Percentiles rank a stretch among this genome's conserved stretches.
Evolutionary conservation across 2,113 vertebrate genomes (phyloP).

Genomic region (Cottus gobio): DNA sequence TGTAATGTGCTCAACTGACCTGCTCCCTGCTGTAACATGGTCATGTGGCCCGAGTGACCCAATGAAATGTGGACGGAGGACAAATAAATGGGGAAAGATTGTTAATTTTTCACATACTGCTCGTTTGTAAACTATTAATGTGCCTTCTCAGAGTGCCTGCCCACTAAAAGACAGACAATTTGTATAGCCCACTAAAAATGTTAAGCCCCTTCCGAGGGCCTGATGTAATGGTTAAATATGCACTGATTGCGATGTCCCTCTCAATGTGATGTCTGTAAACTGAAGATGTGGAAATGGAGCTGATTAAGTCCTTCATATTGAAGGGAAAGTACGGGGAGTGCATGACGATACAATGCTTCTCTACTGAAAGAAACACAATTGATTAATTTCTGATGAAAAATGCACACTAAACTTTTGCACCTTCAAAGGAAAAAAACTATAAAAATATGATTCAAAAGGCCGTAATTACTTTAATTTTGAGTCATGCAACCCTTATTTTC

Average conservation of each 20-base stretch:
- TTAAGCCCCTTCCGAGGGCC: conserved; percentile 16
- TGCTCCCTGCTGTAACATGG: conserved; percentile 20
- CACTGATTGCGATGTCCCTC: conserved; percentile 56
- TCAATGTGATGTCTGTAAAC: conserved; percentile 46
- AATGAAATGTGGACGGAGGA: conserved; percentile 18
- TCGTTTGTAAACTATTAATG: conserved; percentile 39
- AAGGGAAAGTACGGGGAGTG: conserved; percentile 66
- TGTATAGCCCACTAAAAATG: conserved; percentile 7
- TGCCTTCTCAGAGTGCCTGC: conserved; percentile 62
- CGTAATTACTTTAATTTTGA: background rate
- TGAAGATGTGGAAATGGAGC: conserved; percentile 22
- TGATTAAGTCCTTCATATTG: conserved; percentile 80
- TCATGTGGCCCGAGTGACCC: conserved; percentile 3
- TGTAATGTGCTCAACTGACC: conserved; percentile 46
- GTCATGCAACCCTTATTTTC: conserved; percentile 53
- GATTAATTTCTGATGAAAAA: conserved; percentile 50
- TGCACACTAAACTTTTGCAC: conserved; percentile 56
- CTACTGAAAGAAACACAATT: conserved; percentile 27
- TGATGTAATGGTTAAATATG: conserved; percentile 16
- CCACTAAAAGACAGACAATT: conserved; percentile 44
- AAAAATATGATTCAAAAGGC: conserved; percentile 7
- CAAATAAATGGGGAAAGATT: background rate
- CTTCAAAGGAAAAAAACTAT: background rate
- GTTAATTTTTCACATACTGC: conserved; percentile 11
- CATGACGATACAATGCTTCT: conserved; percentile 26